phyloP scores from a whole-genome alignment of 2,888 invertebrate genomes.

The Ophraella communa region DNA sequence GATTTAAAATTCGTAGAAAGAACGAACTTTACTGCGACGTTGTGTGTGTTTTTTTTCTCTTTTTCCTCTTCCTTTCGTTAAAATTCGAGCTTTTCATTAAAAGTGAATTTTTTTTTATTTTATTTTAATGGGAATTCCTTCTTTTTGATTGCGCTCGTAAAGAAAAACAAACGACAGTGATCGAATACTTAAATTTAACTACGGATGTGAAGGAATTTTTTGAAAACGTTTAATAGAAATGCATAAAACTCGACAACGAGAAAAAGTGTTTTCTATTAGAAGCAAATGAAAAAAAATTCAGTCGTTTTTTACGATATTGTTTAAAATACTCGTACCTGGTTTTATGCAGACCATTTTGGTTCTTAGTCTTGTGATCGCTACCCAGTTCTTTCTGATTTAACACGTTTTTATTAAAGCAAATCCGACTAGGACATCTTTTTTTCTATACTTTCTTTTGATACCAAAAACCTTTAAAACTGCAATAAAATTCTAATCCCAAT shows the following conservation, averaged over 20 bases:
- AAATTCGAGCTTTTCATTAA: conserved; percentile 16
- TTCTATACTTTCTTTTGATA: too few relatives aligned
- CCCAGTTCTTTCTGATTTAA: too few relatives aligned
- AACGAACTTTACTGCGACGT: not conserved
- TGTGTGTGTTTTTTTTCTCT: too few relatives aligned
- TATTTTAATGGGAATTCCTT: conserved; percentile 12
- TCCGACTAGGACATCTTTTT: too few relatives aligned
- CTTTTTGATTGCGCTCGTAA: conserved; percentile 7
- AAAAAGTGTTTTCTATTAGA: not conserved
- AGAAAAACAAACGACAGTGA: conserved; percentile 15
- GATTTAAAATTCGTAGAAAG: conserved; percentile 1
- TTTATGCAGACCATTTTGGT: too few relatives aligned
- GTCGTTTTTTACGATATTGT: too few relatives aligned
- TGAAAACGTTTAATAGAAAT: not conserved
- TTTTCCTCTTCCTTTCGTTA: conserved; percentile 7
- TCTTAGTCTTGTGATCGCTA: too few relatives aligned
- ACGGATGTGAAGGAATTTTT: conserved; percentile 12
- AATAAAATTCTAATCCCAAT: too few relatives aligned
- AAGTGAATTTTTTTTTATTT: conserved; percentile 8
- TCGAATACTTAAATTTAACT: conserved; percentile 19
- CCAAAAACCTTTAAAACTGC: too few relatives aligned
- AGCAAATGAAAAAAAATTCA: not conserved
- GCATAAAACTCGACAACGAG: not conserved
- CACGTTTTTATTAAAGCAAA: too few relatives aligned
- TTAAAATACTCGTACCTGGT: too few relatives aligned